phyloP scores from a whole-genome alignment of 2,113 vertebrate species.

The Strigops habroptila region DNA sequence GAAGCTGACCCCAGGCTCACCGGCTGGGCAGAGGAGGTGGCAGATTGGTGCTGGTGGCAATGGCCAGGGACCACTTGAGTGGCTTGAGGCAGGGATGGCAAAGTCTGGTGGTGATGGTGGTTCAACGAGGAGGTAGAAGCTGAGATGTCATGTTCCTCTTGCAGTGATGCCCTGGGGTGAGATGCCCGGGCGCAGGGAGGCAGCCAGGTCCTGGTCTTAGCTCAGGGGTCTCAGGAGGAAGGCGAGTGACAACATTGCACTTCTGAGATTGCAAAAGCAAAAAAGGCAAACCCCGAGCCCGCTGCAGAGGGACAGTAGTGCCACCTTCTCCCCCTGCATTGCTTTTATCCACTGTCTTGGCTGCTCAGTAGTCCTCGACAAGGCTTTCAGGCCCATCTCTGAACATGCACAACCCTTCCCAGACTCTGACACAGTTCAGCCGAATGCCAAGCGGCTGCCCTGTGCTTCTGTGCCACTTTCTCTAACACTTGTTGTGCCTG shows the following conservation, averaged over 20 bases:
- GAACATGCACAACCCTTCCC: neutral
- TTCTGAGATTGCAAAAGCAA: neutral
- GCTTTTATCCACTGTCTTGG: neutral
- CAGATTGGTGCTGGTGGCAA: neutral
- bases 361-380: accelerated
- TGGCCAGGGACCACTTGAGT: neutral
- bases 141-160: accelerated
- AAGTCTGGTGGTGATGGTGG: accelerated
- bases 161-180: neutral
- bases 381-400: neutral
- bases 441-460: accelerated
- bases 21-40: accelerated
- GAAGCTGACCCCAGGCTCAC: neutral
- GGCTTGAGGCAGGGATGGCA: neutral
- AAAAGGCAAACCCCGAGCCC: neutral
- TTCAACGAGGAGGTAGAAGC: neutral
- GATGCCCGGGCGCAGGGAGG: accelerated
- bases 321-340: neutral
- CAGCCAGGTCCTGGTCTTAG: neutral
- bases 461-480: slow-evolving; percentile 31
- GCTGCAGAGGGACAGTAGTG: accelerated
- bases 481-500: slow-evolving; percentile 33
- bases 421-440: neutral
- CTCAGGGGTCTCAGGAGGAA: neutral
- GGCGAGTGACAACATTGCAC: neutral